Evolutionary conservation across 2,888 invertebrate genomes (phyloP).

Genomic region (Macaria liturata): DNA sequence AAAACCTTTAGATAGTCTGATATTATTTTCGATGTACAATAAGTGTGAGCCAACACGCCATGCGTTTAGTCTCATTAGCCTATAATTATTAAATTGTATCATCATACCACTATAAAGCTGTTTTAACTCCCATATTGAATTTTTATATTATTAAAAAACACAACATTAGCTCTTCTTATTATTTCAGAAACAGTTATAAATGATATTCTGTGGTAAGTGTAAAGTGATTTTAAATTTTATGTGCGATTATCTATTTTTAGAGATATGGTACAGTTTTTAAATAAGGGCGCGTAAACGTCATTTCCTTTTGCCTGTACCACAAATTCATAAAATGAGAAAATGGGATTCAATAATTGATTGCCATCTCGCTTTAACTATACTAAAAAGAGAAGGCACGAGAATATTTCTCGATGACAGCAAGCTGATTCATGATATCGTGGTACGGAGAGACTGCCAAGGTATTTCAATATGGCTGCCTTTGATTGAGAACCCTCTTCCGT

Average conservation of each 20-base stretch:
- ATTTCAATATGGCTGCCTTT: slow-evolving; percentile 66
- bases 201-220: too few relatives aligned
- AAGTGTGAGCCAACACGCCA: too few relatives aligned
- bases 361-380: slow-evolving; percentile 21
- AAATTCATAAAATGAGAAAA: not conserved
- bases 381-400: slow-evolving; percentile 18
- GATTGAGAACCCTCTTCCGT: slow-evolving; percentile 81
- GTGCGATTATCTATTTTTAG: not conserved
- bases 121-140: too few relatives aligned
- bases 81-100: too few relatives aligned
- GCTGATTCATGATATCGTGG: slow-evolving; percentile 30
- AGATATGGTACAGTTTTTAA: slow-evolving; percentile 24
- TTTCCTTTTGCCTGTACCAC: slow-evolving; percentile 38
- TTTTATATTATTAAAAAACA: too few relatives aligned
- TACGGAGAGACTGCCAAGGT: slow-evolving; percentile 35
- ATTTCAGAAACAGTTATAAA: too few relatives aligned
- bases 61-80: too few relatives aligned
- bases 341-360: slow-evolving; percentile 1
- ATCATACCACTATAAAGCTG: too few relatives aligned
- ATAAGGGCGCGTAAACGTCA: slow-evolving; percentile 33
- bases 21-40: too few relatives aligned
- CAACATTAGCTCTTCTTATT: too few relatives aligned
- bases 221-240: not conserved
- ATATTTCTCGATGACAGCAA: slow-evolving; percentile 11
- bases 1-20: too few relatives aligned